These are phyloP conservation scores for Dendronephthya gigantea DNA, from an alignment of 64 coral and sea anemone genomes.

Conservation along the genomic window DNA sequence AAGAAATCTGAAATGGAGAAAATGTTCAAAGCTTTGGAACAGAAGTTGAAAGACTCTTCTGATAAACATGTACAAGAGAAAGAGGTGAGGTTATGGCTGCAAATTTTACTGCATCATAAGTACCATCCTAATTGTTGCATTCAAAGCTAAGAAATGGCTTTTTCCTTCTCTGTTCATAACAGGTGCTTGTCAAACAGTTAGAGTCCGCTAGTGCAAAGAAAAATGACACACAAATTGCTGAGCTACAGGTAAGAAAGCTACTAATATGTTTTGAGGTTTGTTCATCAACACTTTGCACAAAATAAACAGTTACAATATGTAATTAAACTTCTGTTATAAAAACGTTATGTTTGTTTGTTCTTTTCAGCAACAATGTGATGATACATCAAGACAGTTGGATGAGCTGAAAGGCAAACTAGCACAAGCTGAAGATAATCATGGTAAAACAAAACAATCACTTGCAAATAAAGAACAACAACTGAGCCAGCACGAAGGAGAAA, in stretches of 20 bases:
- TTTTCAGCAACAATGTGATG: neutral
- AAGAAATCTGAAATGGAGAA: constrained; percentile 11
- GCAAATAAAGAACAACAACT: neutral
- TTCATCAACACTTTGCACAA: too few species aligned
- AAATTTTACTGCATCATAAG: too few species aligned
- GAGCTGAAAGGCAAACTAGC: neutral
- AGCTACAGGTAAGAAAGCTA: neutral
- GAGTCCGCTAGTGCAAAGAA: neutral
- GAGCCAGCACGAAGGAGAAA: neutral
- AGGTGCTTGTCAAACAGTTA: neutral
- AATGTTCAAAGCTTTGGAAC: neutral
- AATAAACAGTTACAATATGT: too few species aligned
- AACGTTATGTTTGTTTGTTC: neutral
- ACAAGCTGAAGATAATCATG: neutral
- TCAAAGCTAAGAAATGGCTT: neutral
- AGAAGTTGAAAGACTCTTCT: neutral
- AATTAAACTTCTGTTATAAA: neutral
- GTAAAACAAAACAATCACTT: neutral
- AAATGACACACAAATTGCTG: neutral
- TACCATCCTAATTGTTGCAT: too few species aligned
- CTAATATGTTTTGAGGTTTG: too few species aligned
- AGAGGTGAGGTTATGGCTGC: neutral
- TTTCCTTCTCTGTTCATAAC: neutral
- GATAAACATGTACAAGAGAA: neutral
- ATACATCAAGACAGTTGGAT: neutral